Conservation (phyloP, 2,113 vertebrate species). For the Archocentrus centrarchus region DNA sequence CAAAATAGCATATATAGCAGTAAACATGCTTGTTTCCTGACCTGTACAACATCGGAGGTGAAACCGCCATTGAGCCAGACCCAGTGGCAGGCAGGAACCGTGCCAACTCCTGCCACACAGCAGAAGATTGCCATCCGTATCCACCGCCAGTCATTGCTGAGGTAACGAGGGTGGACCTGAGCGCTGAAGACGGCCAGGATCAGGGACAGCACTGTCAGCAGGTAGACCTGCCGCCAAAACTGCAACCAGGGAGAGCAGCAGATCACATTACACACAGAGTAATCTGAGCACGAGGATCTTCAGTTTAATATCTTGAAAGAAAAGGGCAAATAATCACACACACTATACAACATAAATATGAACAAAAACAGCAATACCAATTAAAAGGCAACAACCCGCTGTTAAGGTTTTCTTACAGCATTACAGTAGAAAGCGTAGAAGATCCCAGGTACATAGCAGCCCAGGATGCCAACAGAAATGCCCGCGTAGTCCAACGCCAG, state of each 20-base stretch:
- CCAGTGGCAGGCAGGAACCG: constrained; percentile 95
- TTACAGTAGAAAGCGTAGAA: constrained; percentile 99
- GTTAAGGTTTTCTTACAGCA: constrained; percentile 80
- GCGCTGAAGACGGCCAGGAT: constrained; percentile 95
- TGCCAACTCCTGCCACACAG: constrained; percentile 89
- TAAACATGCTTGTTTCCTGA: constrained; percentile 58
- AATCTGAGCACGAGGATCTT: background rate
- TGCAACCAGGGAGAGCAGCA: constrained; percentile 48
- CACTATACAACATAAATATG: background rate
- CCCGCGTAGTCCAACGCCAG: constrained; percentile 95
- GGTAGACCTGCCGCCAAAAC: constrained; percentile 97
- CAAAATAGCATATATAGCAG: background rate
- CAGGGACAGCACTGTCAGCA: constrained; percentile 91
- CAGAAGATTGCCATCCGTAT: constrained; percentile 92
- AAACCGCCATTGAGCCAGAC: constrained; percentile 93
- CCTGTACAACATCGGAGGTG: constrained; percentile 89
- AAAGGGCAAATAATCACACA: background rate
- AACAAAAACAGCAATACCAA: background rate
- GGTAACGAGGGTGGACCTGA: constrained; percentile 95
- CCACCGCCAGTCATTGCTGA: constrained; percentile 91
- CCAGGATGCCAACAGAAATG: constrained; percentile 96
- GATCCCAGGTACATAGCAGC: constrained; percentile 96
- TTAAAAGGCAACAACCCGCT: background rate
- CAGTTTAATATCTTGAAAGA: background rate
- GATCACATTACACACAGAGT: background rate